phyloP scores from a whole-genome alignment of 2,113 vertebrate species.

The Seriola rivoliana region DNA sequence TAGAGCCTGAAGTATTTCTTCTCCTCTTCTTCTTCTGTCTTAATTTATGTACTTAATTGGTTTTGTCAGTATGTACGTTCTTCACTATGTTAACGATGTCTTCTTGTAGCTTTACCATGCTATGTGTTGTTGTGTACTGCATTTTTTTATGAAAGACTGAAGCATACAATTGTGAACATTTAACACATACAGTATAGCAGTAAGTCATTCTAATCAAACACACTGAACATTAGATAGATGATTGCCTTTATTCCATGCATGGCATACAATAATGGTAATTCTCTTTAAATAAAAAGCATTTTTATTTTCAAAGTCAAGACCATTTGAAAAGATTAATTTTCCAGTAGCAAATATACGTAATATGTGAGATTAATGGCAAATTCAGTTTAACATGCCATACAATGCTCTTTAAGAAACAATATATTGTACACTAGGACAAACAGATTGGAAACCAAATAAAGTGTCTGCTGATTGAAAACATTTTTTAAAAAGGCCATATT shows the following conservation, averaged over 20 bases:
- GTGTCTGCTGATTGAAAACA: conserved; percentile 6
- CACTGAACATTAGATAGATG: neutral
- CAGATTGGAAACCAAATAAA: neutral
- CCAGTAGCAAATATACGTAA: conserved; percentile 41
- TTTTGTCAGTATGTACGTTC: no score
- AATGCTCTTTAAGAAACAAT: neutral
- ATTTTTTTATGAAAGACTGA: no score
- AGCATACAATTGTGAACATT: neutral
- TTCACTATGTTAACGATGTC: no score
- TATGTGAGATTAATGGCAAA: conserved; percentile 37
- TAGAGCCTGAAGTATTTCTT: no score
- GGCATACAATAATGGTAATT: conserved; percentile 57
- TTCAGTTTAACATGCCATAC: neutral
- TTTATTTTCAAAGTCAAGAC: conserved; percentile 38
- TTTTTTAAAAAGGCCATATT: neutral
- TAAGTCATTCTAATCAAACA: neutral
- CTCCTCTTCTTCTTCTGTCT: no score
- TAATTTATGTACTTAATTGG: no score
- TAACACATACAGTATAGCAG: neutral
- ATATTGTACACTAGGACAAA: neutral
- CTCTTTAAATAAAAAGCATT: conserved; percentile 68
- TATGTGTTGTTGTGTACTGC: no score
- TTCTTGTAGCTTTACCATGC: no score
- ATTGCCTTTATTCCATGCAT: conserved; percentile 65
- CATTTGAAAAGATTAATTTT: conserved; percentile 13